A percentile compares a stretch with the other conserved stretches of the same genome.
phyloP scores from a whole-genome alignment of 2,888 invertebrate genomes.

The Pinctada fucata region DNA sequence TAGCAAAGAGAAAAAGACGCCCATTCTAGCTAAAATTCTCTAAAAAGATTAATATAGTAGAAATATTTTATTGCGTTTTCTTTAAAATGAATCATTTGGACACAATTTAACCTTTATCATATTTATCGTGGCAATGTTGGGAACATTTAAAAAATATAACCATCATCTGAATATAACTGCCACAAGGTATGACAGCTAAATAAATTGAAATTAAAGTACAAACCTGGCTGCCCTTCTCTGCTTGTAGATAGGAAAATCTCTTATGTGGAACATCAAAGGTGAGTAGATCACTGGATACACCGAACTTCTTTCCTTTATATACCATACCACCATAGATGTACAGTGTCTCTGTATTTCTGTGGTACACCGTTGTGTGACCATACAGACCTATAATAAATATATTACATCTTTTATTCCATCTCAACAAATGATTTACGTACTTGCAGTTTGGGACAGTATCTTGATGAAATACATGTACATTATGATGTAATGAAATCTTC shows the following conservation, averaged over 20 bases:
- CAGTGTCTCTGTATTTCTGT: conserved; percentile 87
- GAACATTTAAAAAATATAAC: no score
- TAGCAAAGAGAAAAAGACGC: conserved; percentile 62
- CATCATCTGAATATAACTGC: no score
- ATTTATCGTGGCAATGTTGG: no score
- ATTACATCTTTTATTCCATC: neutral
- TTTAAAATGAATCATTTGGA: no score
- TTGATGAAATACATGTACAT: no score
- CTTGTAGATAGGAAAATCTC: conserved; percentile 62
- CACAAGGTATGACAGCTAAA: no score
- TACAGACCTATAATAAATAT: conserved; percentile 81
- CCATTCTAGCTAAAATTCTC: conserved; percentile 43
- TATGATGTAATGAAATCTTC: no score
- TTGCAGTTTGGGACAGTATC: no score
- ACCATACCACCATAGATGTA: conserved; percentile 94
- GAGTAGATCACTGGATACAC: conserved; percentile 81
- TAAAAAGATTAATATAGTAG: neutral
- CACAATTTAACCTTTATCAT: no score
- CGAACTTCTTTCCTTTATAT: conserved; percentile 85
- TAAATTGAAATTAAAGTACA: no score
- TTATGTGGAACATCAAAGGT: conserved; percentile 53
- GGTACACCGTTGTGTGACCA: conserved; percentile 93
- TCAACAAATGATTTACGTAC: no score
- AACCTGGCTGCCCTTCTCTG: conserved; percentile 48
- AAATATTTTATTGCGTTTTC: no score